Conservation (phyloP, 2,797 vertebrate species). For the Takifugu ocellatus region DNA sequence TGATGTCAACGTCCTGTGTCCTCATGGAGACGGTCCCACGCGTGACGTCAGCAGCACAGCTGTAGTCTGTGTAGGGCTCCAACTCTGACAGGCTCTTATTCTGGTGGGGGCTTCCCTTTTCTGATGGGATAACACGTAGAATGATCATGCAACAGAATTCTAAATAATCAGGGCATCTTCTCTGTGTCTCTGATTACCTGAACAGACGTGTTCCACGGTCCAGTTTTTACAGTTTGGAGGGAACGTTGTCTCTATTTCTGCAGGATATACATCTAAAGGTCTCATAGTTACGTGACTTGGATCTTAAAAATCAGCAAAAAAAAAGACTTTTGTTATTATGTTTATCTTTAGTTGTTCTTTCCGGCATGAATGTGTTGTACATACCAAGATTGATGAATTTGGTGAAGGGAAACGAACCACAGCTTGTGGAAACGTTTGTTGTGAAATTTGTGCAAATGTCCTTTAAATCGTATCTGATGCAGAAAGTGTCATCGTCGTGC, state of each 20-base stretch:
- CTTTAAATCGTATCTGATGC: background rate
- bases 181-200: constrained; percentile 17
- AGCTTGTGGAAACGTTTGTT: background rate
- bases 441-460: constrained; percentile 31
- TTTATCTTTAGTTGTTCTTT: too few species aligned
- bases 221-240: background rate
- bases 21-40: accelerated
- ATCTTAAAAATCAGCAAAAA: constrained; percentile 17
- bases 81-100: accelerated
- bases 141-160: background rate
- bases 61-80: constrained; percentile 38
- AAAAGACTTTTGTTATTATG: background rate
- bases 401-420: accelerated
- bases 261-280: background rate
- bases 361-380: background rate
- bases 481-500: background rate
- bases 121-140: constrained; percentile 24
- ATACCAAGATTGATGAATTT: constrained; percentile 10
- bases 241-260: background rate
- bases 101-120: accelerated
- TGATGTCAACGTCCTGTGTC: accelerated
- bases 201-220: constrained; percentile 13
- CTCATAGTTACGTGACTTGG: accelerated
- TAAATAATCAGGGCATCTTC: background rate
- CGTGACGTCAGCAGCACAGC: constrained; percentile 25